Conservation (phyloP, 2,113 vertebrate genomes). For the Centropus unirufus region DNA sequence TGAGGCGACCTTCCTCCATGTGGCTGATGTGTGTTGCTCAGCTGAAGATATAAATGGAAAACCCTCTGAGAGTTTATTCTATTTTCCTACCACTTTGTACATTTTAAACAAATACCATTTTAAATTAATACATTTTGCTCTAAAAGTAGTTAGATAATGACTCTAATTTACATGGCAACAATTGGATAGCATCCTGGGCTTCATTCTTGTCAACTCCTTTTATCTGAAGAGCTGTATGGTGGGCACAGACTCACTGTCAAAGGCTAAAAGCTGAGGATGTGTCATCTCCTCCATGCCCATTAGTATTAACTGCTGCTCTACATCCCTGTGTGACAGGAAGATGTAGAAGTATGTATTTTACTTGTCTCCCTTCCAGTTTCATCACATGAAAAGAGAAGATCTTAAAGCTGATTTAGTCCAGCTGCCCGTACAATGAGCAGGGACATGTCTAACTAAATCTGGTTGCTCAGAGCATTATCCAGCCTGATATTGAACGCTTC, state of each 20-base stretch:
- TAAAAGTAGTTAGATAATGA: neutral
- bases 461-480: accelerated
- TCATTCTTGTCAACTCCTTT: neutral
- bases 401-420: neutral
- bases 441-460: neutral
- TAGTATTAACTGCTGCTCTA: neutral
- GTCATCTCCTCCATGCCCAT: neutral
- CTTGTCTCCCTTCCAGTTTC: neutral
- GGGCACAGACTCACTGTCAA: neutral
- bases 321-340: neutral
- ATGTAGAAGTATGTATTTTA: neutral
- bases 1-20: slow-evolving; percentile 50
- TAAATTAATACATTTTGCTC: neutral
- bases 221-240: neutral
- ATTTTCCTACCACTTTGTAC: neutral
- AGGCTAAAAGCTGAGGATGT: neutral
- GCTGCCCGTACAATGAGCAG: accelerated
- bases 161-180: neutral
- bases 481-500: neutral
- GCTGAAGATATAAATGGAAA: neutral
- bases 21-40: neutral
- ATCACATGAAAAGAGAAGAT: neutral
- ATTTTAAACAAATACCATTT: neutral
- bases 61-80: neutral
- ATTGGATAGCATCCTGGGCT: neutral